Evolutionary conservation across 2,797 vertebrate genomes (phyloP), one percentile per base, ranked within the genome.

Genomic region (Urophycis tenuis): DNA sequence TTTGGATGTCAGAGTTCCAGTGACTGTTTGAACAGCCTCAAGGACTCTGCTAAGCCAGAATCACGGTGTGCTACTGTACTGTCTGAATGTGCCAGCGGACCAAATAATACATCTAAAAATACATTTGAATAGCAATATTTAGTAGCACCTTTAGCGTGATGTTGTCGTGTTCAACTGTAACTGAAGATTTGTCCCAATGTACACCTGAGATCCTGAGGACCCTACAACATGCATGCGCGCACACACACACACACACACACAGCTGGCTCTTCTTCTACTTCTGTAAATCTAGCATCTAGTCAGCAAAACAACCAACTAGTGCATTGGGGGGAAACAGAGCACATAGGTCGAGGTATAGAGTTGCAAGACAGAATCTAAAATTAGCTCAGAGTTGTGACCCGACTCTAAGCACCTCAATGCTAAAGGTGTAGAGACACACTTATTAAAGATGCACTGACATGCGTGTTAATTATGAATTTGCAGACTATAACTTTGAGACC

Each of bases 311-410:
- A 73, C 64, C 67, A 73, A 73, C 77, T 71, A 76, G 33, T 79
- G 32, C 53, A 36, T 35, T 22, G 30, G 76, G 75, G 71, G n/a
- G 36, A 81, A 78, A 78, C 45, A 17, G 77, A 31, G 76, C 75
- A 75, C 79, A 77, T 80, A 36, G 31, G 32, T 35, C 77, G 79
- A 82, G 78, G 79, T 87, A 86, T 88, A 79, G 79, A 83, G 80
- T 82, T 83, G 83, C 81, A 73, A n/a, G n/a, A 78, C 75, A 71
- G 39, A 29, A 78, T 83, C 87, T 90, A 91, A 91, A 91, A 87
- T 85, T 89, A 90, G 82, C 81, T 75, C 8, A 5, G 85, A 86
- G 79, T 78, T 83, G 80, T 88, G 87, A 89, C 88, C 87, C 78
- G 85, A 83, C 89, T 86, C 79, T 84, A 64, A 53, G n/a, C 8